Evolutionary conservation across 2,797 vertebrate genomes (phyloP), one percentile per base, ranked within the genome.

Genomic region (Coranthus polyacanthus): DNA sequence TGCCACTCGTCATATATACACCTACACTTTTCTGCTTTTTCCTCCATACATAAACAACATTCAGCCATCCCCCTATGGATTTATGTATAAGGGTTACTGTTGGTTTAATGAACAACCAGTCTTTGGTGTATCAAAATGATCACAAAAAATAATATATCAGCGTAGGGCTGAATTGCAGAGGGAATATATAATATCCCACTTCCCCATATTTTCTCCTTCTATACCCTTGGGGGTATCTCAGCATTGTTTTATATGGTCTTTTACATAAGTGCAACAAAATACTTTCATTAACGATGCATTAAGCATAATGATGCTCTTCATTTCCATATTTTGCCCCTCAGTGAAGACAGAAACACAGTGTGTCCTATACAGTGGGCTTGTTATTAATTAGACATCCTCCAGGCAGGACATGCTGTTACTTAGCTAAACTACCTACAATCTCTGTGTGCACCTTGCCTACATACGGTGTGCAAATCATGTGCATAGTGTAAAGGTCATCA

Each of bases 261-360:
- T 49, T 69, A 36, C 72, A 59, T 67, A 76, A 85, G 42, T 70
- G 78, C 65, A 74, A 78, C 81, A 82, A 80, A 87, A 75, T 54
- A 55, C 64, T 77, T 79, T 78, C 54, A 79, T 81, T 83, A 87
- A 82, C 65, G 56, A 54, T 52, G 53, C 78, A 72, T 82, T 65
- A 79, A 2, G 21, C 72, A 65, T 81, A 83, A 82, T 72, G 55
- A 83, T 57, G 58, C 54, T 53, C 58, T 71, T 83, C 43, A 78
- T 79, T 79, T 79, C 56, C 72, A 81, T 83, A 45, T 66, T 58
- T 50, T 50, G 50, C 55, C 63, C 64, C 63, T 68, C 53, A 55
- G 72, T 76, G 52, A 74, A 62, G 68, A 60, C 18, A 58, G 7
- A 57, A 58, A 65, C 1, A 1, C 59, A 64, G 46, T 43, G 61